Conservation (phyloP, 2,113 vertebrate genomes). For the Engystomops pustulosus region DNA sequence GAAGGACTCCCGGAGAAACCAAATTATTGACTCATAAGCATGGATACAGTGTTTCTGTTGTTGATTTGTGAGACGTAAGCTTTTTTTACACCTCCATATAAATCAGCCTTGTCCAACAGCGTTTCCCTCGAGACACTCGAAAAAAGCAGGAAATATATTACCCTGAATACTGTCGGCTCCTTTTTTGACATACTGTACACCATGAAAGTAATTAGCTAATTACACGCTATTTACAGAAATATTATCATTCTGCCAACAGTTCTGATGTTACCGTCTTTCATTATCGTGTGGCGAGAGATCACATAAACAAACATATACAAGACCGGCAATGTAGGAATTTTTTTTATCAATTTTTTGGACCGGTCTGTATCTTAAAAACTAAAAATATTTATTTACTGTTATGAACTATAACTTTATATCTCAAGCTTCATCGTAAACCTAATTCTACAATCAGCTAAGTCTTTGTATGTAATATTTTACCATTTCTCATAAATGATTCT, state of each 20-base stretch:
- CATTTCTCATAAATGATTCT: constrained; percentile 20
- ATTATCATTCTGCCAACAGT: constrained; percentile 42
- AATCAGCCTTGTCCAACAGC: constrained; percentile 31
- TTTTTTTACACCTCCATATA: constrained; percentile 25
- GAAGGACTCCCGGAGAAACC: constrained; percentile 7
- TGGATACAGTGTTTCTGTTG: constrained; percentile 17
- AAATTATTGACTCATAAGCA: constrained; percentile 39
- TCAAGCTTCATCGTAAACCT: not conserved
- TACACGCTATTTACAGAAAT: constrained; percentile 28
- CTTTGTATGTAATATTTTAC: constrained; percentile 1
- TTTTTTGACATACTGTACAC: not conserved
- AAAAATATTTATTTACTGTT: not conserved
- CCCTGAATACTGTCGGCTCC: not conserved
- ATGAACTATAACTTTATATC: not conserved
- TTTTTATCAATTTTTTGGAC: not conserved
- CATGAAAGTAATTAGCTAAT: constrained; percentile 18
- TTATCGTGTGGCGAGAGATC: not conserved
- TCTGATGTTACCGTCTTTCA: not conserved
- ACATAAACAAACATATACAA: not conserved
- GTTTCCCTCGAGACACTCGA: not conserved
- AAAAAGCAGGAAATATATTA: constrained; percentile 19
- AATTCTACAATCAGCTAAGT: not conserved
- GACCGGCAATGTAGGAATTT: not conserved
- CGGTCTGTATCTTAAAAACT: not conserved
- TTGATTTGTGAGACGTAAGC: constrained; percentile 31